phyloP scores from a whole-genome alignment of 2,888 invertebrate species.

The Volucella bombylans region DNA sequence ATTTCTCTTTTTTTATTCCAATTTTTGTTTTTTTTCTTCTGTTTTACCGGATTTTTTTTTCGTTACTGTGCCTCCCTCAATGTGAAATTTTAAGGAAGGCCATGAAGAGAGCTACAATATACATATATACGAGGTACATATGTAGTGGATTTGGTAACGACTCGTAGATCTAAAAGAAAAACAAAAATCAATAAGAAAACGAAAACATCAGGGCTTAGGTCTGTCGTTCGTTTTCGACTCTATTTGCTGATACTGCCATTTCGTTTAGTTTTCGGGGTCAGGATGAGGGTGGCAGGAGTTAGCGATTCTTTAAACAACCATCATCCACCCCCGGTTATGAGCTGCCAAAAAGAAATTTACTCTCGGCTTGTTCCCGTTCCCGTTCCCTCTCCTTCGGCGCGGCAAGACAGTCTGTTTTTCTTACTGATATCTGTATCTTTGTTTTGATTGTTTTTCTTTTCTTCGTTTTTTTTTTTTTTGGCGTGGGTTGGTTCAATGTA shows the following conservation, averaged over 20 bases:
- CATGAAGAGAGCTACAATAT: slow-evolving; percentile 13
- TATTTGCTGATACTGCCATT: slow-evolving; percentile 34
- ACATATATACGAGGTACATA: background rate
- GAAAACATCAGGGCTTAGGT: slow-evolving; percentile 14
- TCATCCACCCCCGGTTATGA: slow-evolving; percentile 17
- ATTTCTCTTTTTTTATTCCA: background rate
- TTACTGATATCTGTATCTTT: slow-evolving; percentile 60
- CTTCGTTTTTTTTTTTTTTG: slow-evolving; percentile 28
- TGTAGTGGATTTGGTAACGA: too few relatives aligned
- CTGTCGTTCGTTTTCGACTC: slow-evolving; percentile 7
- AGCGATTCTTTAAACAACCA: slow-evolving; percentile 6
- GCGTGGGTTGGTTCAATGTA: slow-evolving; percentile 3
- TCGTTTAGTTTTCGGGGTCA: slow-evolving; percentile 49
- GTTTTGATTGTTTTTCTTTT: slow-evolving; percentile 45
- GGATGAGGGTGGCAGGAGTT: slow-evolving; percentile 2
- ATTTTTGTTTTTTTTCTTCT: too few relatives aligned
- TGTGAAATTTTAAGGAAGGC: slow-evolving; percentile 56
- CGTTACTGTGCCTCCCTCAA: slow-evolving; percentile 30
- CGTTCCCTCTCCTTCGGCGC: slow-evolving; percentile 4
- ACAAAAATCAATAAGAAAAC: slow-evolving; percentile 63
- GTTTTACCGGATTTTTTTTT: background rate
- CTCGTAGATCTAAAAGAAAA: background rate
- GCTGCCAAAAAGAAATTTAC: slow-evolving; percentile 29
- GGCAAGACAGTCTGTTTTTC: slow-evolving; percentile 48
- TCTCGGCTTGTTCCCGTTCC: background rate